phyloP scores from a whole-genome alignment of 2,888 invertebrate species.

The Leucophora obtusa region DNA sequence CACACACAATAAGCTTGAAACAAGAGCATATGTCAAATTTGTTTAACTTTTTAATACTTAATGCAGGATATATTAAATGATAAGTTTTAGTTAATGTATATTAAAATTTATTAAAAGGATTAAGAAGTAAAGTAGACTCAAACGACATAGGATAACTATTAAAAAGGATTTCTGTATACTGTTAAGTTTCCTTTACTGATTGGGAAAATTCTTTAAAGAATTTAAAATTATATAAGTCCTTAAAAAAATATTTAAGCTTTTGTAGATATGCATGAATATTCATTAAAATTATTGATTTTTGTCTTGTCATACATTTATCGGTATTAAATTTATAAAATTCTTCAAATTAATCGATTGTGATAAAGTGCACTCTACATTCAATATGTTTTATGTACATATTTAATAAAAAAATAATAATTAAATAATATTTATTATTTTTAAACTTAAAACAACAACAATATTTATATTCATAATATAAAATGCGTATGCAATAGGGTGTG shows the following conservation, averaged over 20 bases:
- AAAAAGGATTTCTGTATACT: no score
- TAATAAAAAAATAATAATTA: not conserved
- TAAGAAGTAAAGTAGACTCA: no score
- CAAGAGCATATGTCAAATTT: not conserved
- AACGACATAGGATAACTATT: no score
- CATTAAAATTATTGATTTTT: not conserved
- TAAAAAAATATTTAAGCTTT: no score
- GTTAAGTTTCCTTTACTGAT: no score
- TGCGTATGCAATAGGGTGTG: no score
- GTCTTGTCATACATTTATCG: not conserved
- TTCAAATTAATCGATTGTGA: conserved; percentile 50
- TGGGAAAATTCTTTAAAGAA: no score
- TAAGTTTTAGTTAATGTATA: no score
- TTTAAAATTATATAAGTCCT: not conserved
- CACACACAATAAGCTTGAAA: not conserved
- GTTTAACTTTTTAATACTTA: not conserved
- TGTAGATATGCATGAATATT: not conserved
- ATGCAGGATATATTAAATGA: not conserved
- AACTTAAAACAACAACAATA: conserved; percentile 5
- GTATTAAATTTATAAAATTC: conserved; percentile 32
- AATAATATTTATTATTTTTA: conserved; percentile 6
- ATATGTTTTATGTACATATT: conserved; percentile 21
- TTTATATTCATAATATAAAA: no score
- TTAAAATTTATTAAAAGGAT: no score
- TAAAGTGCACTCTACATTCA: conserved; percentile 32